Evolutionary conservation across 2,113 vertebrate genomes (phyloP).

Genomic region (Procavia capensis): DNA sequence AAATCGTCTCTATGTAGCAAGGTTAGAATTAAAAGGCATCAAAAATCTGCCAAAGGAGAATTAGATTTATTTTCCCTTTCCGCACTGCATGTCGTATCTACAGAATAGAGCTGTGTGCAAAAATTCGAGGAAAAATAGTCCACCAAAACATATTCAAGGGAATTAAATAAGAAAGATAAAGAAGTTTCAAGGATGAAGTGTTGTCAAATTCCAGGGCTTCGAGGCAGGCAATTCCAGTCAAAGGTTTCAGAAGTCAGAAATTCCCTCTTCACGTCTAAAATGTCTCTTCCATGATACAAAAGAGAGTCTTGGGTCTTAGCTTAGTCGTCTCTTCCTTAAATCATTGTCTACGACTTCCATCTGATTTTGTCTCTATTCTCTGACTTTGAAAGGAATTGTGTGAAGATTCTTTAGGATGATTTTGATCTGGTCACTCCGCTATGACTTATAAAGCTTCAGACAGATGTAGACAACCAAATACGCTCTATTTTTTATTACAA

Average conservation of each 20-base stretch:
- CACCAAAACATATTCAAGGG: neutral
- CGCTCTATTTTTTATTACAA: neutral
- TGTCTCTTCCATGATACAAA: neutral
- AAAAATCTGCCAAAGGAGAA: slow-evolving; percentile 71
- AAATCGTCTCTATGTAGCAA: slow-evolving; percentile 69
- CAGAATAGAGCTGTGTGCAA: slow-evolving; percentile 68
- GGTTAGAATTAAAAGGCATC: slow-evolving; percentile 81
- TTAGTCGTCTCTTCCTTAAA: neutral
- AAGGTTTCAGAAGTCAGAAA: neutral
- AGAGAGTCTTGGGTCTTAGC: neutral
- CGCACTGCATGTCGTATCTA: neutral
- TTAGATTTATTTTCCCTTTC: slow-evolving; percentile 72
- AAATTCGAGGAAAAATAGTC: neutral
- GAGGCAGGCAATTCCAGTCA: neutral
- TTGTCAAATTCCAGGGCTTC: neutral
- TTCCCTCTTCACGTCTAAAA: neutral
- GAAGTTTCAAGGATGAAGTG: neutral
- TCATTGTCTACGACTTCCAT: neutral
- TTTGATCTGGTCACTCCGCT: neutral
- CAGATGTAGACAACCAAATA: neutral
- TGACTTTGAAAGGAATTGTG: neutral
- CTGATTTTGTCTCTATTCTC: neutral
- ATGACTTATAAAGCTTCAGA: neutral
- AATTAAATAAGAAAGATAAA: neutral
- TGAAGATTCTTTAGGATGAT: neutral